phyloP scores from a whole-genome alignment of 2,888 invertebrate genomes.

The Pseudanteris insignis region DNA sequence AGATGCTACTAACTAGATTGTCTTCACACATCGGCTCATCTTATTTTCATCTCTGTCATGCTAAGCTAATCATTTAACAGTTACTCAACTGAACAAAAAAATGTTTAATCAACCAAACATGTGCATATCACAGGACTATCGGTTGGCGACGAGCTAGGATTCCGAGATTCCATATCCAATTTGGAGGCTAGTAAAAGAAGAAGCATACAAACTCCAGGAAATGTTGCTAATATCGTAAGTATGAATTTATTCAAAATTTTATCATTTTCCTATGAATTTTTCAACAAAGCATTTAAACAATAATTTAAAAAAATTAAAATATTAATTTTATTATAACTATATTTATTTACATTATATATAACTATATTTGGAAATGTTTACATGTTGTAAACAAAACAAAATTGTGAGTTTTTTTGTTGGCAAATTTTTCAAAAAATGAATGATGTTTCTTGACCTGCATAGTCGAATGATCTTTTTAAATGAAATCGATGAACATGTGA shows the following conservation, averaged over 20 bases:
- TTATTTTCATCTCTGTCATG: constrained; percentile 1
- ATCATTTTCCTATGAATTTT: too few species aligned
- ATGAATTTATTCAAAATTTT: not conserved
- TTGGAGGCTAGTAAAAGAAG: constrained; percentile 77
- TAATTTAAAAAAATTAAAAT: not conserved
- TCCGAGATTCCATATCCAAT: constrained; percentile 83
- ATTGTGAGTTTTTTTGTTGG: too few species aligned
- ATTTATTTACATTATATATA: not conserved
- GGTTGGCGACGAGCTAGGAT: constrained; percentile 86
- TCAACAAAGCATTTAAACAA: not conserved
- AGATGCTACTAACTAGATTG: not conserved
- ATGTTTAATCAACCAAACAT: not conserved
- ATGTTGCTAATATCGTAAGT: constrained; percentile 54
- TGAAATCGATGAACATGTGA: too few species aligned
- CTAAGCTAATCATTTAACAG: constrained; percentile 7
- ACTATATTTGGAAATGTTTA: too few species aligned
- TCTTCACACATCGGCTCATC: too few species aligned
- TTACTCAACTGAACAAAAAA: not conserved
- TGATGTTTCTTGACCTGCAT: too few species aligned
- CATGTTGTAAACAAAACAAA: too few species aligned
- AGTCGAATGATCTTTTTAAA: too few species aligned
- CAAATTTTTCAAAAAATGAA: too few species aligned
- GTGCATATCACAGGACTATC: constrained; percentile 77
- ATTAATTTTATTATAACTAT: too few species aligned
- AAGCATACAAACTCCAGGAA: constrained; percentile 67